Evolutionary conservation across 2,113 vertebrate genomes (phyloP).

Genomic region (Mystacornis crossleyi): DNA sequence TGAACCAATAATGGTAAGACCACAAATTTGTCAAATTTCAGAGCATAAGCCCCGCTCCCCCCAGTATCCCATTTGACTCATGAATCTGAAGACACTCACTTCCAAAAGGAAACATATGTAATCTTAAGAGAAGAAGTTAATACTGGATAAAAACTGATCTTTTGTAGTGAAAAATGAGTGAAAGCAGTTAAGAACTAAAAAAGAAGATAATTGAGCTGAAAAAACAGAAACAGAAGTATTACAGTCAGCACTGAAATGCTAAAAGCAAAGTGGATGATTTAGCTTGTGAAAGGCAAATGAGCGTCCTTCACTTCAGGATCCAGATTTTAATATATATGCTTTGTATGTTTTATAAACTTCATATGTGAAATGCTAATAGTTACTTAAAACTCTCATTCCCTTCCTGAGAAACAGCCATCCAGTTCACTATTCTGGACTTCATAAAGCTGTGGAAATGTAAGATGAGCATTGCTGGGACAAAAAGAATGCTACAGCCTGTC

Average conservation of each 20-base stretch:
- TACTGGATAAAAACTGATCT: background rate
- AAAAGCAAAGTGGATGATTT: background rate
- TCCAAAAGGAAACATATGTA: background rate
- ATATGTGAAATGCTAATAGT: background rate
- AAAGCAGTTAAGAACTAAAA: background rate
- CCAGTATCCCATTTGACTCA: background rate
- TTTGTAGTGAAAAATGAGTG: background rate
- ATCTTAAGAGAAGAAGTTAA: background rate
- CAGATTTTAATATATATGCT: background rate
- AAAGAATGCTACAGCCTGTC: background rate
- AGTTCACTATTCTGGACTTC: background rate
- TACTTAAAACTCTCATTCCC: background rate
- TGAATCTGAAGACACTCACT: background rate
- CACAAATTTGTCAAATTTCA: background rate
- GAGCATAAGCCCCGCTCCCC: background rate
- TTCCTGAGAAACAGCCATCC: background rate
- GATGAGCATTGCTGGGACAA: background rate
- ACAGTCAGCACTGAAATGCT: background rate
- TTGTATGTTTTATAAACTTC: background rate
- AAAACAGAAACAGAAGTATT: background rate
- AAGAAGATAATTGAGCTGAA: background rate
- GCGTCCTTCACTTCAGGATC: background rate
- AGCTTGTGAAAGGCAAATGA: background rate
- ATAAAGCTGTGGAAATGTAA: background rate
- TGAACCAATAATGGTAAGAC: background rate